Evolutionary conservation across 2,888 invertebrate genomes (phyloP), one percentile per base, ranked within the genome.

Genomic region (Chalcis sispes): DNA sequence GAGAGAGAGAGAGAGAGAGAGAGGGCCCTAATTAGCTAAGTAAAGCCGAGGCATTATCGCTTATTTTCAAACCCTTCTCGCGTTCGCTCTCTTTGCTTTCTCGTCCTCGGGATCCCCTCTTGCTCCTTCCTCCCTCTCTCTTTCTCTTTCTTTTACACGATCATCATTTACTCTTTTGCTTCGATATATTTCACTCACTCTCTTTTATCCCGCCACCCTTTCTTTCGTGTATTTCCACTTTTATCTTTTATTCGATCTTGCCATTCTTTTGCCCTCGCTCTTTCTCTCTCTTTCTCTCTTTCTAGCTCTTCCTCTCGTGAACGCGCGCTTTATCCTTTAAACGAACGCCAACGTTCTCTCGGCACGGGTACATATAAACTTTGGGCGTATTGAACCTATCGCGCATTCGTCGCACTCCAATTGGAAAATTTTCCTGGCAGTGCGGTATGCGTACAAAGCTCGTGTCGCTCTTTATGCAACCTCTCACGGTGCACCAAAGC

Each of bases 41-140:
- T 88, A 88, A 88, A 88, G 88, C 87, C 83, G 81, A 81, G 82
- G 86, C 84, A 86, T 88, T 88, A 87, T 88, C 88, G 86, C 87
- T 87, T 87, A 86, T 87, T 87, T 87, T 84, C 84, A 84, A 85
- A 82, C 84, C 85, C 80, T 81, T 82, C 82, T 76, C 67, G 65
- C 50, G 23, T 66, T 65, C 54, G 36, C 54, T 61, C 70, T 46
- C 54, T 70, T 40, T 66, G 36, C 32, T 46, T 46, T 29, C 29
- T 56, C 50, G 29, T 18, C 27, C 20, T 25, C 64, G n/a, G n/a
- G n/a, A n/a, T 81, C 82, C 82, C 75, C 67, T 62, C 50, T n/a
- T 66, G 59, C 54, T 25, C 54, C 56, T 66, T 46, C 54, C 65
- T 40, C 61, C 29, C 32, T 46, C 46, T 29, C 29, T 56, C 50